Evolutionary conservation across 2,797 vertebrate genomes (phyloP).

Genomic region (Somateria mollissima): DNA sequence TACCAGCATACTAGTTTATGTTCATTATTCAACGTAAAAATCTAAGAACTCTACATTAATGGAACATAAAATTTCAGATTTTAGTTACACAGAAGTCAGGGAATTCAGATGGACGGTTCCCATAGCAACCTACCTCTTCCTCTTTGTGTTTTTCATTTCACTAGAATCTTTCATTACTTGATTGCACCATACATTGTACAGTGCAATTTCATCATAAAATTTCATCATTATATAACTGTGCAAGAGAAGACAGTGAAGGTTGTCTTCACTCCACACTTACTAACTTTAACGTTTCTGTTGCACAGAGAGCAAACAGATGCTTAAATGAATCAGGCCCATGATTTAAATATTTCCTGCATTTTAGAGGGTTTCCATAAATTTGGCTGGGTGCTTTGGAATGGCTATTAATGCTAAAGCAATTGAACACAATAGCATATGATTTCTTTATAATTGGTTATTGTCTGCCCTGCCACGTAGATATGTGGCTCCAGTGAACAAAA

Average conservation of each 20-base stretch:
- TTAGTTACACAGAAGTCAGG: slow-evolving; percentile 26
- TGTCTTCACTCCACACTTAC: slow-evolving; percentile 6
- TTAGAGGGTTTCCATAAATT: not conserved
- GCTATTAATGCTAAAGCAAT: not conserved
- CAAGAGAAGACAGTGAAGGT: not conserved
- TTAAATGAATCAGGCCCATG: not conserved
- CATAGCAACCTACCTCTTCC: slow-evolving; percentile 61
- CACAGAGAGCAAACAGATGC: not conserved
- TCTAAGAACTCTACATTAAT: slow-evolving; percentile 25
- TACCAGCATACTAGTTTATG: slow-evolving; percentile 13
- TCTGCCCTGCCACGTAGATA: not conserved
- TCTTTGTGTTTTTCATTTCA: slow-evolving; percentile 58
- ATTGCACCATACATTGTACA: slow-evolving; percentile 46
- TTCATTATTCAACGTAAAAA: slow-evolving; percentile 46
- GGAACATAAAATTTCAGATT: slow-evolving; percentile 49
- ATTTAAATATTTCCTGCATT: not conserved
- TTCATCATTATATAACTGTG: slow-evolving; percentile 24
- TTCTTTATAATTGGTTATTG: not conserved
- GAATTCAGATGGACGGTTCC: slow-evolving; percentile 50
- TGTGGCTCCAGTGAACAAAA: not conserved
- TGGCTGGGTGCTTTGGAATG: not conserved
- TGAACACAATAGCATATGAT: not conserved
- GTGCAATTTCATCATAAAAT: slow-evolving; percentile 49
- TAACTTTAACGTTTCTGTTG: not conserved
- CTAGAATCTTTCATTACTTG: slow-evolving; percentile 55